These are phyloP conservation scores for Apostichopus japonicus DNA, from an alignment of 35 echinoderm and acorn worm genomes.

Conservation along the genomic window DNA sequence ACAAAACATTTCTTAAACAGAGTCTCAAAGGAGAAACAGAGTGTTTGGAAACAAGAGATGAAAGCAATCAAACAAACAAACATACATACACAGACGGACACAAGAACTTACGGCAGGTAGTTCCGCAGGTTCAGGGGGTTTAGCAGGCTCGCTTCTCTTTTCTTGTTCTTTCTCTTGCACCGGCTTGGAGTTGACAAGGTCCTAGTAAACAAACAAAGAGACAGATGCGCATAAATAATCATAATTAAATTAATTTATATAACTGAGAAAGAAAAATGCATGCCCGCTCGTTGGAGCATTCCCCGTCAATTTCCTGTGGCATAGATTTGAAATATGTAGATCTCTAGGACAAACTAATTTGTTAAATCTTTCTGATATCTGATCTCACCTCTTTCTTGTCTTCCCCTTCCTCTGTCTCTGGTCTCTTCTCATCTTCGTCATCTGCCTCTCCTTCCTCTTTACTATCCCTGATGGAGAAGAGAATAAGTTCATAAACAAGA, in stretches of 20 bases:
- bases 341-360: no score
- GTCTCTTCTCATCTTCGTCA: background rate
- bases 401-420: background rate
- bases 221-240: no score
- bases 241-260: no score
- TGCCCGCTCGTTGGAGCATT: no score
- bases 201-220: background rate
- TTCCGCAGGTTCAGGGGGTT: slow-evolving; percentile 18
- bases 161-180: background rate
- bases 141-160: background rate
- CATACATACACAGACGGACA: background rate
- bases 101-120: background rate
- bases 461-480: background rate
- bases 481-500: no score
- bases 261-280: no score
- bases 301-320: no score
- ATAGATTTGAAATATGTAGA: no score
- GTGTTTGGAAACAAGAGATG: background rate
- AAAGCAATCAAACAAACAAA: no score
- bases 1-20: no score
- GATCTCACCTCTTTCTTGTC: slow-evolving; percentile 1
- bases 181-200: background rate
- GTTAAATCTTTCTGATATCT: no score
- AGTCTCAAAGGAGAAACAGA: background rate
- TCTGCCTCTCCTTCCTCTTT: background rate